phyloP scores from a whole-genome alignment of 2,113 vertebrate genomes.

The Lamprologus ornatipinnis region DNA sequence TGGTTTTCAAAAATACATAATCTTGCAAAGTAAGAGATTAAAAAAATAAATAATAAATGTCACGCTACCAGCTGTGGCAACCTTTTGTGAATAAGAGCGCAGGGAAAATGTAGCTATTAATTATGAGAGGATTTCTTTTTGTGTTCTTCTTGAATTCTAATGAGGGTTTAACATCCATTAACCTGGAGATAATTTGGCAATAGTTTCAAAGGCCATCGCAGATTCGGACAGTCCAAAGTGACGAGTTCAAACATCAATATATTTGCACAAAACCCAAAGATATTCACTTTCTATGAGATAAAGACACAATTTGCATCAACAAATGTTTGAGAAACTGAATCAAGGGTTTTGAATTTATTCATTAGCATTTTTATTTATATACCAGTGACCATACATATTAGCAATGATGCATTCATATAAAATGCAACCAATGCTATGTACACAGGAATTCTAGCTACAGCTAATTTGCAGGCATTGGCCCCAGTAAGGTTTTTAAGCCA shows the following conservation, averaged over 20 bases:
- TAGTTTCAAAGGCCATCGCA: not conserved
- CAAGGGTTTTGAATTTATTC: not conserved
- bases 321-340: not conserved
- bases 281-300: not conserved
- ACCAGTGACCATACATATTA: not conserved
- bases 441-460: not conserved
- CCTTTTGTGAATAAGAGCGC: not conserved
- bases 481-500: not conserved
- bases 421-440: not conserved
- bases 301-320: not conserved
- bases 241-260: not conserved
- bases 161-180: not conserved
- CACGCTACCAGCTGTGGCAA: not conserved
- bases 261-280: not conserved
- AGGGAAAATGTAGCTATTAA: not conserved
- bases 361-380: not conserved
- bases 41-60: fast-evolving
- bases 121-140: not conserved
- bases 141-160: not conserved
- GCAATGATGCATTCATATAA: not conserved
- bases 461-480: not conserved
- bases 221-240: not conserved
- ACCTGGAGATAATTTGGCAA: not conserved
- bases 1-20: not conserved
- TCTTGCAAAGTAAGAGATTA: not conserved